phyloP scores from a whole-genome alignment of 2,113 vertebrate species.

The Setophaga petechia region DNA sequence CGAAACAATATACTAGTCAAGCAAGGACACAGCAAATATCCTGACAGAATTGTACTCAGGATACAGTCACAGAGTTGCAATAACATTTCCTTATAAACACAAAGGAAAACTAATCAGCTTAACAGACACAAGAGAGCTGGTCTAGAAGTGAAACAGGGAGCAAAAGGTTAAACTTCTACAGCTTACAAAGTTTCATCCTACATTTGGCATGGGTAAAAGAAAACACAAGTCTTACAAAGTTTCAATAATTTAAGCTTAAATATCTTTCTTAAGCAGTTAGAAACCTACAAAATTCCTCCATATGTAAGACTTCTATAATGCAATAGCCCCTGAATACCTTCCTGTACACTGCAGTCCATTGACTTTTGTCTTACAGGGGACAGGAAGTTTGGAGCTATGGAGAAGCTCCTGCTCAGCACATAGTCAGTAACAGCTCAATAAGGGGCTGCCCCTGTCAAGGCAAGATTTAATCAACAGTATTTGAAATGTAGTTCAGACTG shows the following conservation, averaged over 20 bases:
- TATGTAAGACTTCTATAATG: background rate
- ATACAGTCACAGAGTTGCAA: background rate
- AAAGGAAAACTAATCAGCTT: background rate
- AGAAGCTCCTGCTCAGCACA: background rate
- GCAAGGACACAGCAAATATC: background rate
- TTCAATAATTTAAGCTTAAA: background rate
- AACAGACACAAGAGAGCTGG: background rate
- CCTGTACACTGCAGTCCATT: background rate
- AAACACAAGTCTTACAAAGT: background rate
- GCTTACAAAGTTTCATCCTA: background rate
- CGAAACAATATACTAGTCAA: background rate
- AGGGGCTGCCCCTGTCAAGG: background rate
- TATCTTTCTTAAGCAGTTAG: background rate
- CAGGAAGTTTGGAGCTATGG: background rate
- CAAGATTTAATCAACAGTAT: slow-evolving; percentile 9
- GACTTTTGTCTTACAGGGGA: background rate
- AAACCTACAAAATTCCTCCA: background rate
- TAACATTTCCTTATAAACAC: background rate
- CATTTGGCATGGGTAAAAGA: background rate
- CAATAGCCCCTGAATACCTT: background rate
- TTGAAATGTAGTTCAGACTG: background rate
- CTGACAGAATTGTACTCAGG: background rate
- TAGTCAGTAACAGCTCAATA: background rate
- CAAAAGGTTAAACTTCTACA: background rate
- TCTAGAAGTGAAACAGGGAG: background rate